Conservation (phyloP, 2,113 vertebrate species). For the Neofelis nebulosa region DNA sequence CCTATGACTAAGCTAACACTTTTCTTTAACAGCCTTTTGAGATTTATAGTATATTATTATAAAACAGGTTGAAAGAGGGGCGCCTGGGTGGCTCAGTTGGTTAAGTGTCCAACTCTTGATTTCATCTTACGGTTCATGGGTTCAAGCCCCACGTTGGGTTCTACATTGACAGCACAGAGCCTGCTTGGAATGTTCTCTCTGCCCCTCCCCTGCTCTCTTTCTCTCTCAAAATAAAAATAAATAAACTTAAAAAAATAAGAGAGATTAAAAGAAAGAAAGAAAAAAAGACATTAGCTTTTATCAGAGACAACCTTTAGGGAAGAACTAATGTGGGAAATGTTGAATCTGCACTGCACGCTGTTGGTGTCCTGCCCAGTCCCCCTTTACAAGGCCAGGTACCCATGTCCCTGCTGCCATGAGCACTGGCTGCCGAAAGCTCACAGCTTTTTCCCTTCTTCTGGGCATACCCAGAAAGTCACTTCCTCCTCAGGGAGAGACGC, state of each 20-base stretch:
- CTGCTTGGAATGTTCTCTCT: no score
- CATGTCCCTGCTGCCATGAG: neutral
- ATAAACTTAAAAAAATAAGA: neutral
- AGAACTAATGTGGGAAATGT: neutral
- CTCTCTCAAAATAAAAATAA: no score
- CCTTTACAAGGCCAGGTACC: neutral
- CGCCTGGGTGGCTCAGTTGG: no score
- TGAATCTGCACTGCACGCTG: neutral
- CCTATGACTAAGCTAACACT: constrained; percentile 13
- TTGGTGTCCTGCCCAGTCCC: neutral
- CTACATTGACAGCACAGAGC: no score
- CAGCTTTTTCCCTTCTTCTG: neutral
- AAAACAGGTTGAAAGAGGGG: neutral
- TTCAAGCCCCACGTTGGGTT: no score
- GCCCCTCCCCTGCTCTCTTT: no score
- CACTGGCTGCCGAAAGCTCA: neutral
- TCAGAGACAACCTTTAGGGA: neutral
- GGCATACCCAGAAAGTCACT: neutral
- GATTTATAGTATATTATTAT: constrained; percentile 46
- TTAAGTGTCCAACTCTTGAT: no score
- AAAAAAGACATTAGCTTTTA: neutral
- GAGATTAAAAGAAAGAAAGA: no score
- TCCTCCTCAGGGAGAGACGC: neutral
- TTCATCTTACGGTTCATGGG: no score
- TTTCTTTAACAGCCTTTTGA: constrained; percentile 7